phyloP scores from a whole-genome alignment of 2,888 invertebrate genomes.

The Thyatira batis region DNA sequence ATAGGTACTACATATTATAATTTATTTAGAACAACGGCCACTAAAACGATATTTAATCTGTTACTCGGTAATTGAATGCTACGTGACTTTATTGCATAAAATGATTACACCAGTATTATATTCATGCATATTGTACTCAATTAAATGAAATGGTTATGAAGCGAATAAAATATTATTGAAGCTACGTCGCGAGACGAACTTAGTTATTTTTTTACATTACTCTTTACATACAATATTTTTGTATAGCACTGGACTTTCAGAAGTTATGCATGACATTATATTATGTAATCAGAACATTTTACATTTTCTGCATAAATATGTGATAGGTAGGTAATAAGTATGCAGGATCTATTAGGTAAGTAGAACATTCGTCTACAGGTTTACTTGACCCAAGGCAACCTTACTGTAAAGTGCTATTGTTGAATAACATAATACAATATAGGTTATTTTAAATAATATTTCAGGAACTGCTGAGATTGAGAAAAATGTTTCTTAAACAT shows the following conservation, averaged over 20 bases:
- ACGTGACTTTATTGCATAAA: slow-evolving; percentile 47
- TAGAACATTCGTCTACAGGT: background rate
- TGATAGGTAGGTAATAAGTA: background rate
- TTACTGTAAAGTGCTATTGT: background rate
- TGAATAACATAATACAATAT: background rate
- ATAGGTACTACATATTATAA: slow-evolving; percentile 53
- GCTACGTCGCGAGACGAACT: background rate
- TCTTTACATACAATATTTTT: background rate
- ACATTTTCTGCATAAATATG: too few species aligned
- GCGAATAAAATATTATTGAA: background rate
- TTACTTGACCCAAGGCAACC: background rate
- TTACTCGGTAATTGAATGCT: slow-evolving; percentile 50
- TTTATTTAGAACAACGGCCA: slow-evolving; percentile 54
- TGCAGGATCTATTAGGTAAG: too few species aligned
- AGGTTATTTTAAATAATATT: background rate
- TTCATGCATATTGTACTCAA: slow-evolving; percentile 38
- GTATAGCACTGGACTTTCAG: background rate
- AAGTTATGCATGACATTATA: background rate
- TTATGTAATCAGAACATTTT: background rate
- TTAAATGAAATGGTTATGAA: background rate
- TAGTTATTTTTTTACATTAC: background rate
- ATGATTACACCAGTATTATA: slow-evolving; percentile 2
- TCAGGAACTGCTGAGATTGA: slow-evolving; percentile 2
- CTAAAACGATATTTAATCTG: slow-evolving; percentile 44
- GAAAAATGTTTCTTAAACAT: background rate